Percentiles rank a stretch among this genome's conserved stretches.
These are phyloP conservation scores for Mesochorus sp. DNA, from an alignment of 2,888 invertebrate genomes.

Conservation along the genomic window DNA sequence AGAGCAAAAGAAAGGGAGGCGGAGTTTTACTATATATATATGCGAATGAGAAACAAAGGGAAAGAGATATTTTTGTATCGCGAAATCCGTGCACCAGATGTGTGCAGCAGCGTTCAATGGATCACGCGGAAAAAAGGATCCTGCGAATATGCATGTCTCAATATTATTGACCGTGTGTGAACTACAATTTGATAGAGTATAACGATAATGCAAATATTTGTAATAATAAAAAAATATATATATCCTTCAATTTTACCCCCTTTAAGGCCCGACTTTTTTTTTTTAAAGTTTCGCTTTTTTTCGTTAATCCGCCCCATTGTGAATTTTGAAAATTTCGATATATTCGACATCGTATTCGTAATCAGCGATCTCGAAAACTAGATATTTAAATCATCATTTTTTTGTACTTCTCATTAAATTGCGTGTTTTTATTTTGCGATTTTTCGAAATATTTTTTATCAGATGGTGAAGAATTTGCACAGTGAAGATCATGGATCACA, in stretches of 20 bases:
- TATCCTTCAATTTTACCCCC: not conserved
- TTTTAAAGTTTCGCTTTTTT: too few species aligned
- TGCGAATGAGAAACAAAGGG: slow-evolving; percentile 7
- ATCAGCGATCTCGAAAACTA: too few species aligned
- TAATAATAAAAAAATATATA: not conserved
- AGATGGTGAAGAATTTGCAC: too few species aligned
- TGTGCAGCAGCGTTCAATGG: slow-evolving; percentile 31
- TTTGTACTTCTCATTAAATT: too few species aligned
- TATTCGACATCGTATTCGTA: too few species aligned
- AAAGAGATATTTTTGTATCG: slow-evolving; percentile 35
- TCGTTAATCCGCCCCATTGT: too few species aligned
- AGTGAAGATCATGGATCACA: not conserved
- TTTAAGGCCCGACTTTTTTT: too few species aligned
- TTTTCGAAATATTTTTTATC: too few species aligned
- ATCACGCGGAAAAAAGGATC: slow-evolving; percentile 18
- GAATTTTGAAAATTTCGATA: too few species aligned
- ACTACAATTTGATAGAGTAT: not conserved
- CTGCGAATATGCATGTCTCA: not conserved
- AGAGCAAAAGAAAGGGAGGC: not conserved
- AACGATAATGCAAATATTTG: not conserved
- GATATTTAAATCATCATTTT: too few species aligned
- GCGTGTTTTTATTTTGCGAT: too few species aligned
- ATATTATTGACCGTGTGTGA: slow-evolving; percentile 4
- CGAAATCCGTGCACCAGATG: slow-evolving; percentile 26
- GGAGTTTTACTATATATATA: too few species aligned